Percentiles rank a stretch among this genome's conserved stretches.
phyloP scores from a whole-genome alignment of 2,888 invertebrate genomes.

The Chloroclystis v-ata region DNA sequence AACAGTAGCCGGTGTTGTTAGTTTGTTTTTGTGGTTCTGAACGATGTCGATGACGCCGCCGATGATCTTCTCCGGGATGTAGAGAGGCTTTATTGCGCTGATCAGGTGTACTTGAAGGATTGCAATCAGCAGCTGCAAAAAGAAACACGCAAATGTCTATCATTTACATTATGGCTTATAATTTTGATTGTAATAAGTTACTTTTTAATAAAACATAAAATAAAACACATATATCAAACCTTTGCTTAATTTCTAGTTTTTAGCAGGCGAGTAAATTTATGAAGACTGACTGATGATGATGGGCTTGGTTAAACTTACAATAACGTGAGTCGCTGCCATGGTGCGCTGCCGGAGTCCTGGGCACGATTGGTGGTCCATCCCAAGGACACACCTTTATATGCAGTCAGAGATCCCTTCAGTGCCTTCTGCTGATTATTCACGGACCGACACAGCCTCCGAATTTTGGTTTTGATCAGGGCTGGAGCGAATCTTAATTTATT shows the following conservation, averaged over 20 bases:
- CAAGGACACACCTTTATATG: constrained; percentile 66
- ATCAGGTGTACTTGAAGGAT: constrained; percentile 24
- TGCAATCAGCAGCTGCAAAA: constrained; percentile 39
- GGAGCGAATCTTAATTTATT: constrained; percentile 11
- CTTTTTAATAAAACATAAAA: too few relatives aligned
- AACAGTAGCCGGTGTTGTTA: constrained; percentile 31
- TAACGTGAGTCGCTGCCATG: constrained; percentile 45
- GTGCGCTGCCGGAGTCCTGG: constrained; percentile 29
- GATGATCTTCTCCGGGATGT: constrained; percentile 67
- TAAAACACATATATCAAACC: too few relatives aligned
- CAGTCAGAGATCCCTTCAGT: constrained; percentile 15
- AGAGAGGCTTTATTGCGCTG: constrained; percentile 41
- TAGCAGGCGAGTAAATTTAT: too few relatives aligned
- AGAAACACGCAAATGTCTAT: constrained; percentile 13
- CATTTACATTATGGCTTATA: too few relatives aligned
- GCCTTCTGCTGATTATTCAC: constrained; percentile 4
- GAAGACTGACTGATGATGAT: too few relatives aligned
- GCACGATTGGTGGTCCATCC: constrained; percentile 40
- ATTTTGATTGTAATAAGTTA: too few relatives aligned
- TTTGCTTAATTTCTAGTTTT: too few relatives aligned
- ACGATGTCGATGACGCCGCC: constrained; percentile 70
- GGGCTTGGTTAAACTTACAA: constrained; percentile 52
- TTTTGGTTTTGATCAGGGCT: constrained; percentile 39
- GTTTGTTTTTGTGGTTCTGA: constrained; percentile 65
- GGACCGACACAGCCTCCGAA: constrained; percentile 18